phyloP scores from a whole-genome alignment of 2,113 vertebrate species.

The Hirundichthys speculiger region DNA sequence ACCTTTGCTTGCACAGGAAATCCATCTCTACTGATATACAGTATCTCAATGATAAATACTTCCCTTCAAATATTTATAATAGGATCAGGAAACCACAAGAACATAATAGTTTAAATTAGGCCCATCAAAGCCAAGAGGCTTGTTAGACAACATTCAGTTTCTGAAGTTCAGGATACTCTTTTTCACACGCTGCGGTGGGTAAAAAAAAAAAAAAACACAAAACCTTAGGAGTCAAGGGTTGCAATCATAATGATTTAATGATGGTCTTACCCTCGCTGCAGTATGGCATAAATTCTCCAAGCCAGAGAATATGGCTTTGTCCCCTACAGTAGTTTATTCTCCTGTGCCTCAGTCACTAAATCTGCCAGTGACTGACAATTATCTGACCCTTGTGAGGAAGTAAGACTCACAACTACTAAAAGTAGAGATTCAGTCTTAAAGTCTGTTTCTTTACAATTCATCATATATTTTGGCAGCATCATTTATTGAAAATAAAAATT shows the following conservation, averaged over 20 bases:
- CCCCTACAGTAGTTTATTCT: slow-evolving; percentile 70
- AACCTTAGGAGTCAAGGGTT: slow-evolving; percentile 63
- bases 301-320: slow-evolving; percentile 66
- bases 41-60: slow-evolving; percentile 83
- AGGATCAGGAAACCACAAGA: slow-evolving; percentile 75
- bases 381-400: slow-evolving; percentile 66
- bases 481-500: too few relatives aligned
- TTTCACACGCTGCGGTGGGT: slow-evolving; percentile 61
- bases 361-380: slow-evolving; percentile 69
- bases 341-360: slow-evolving; percentile 55
- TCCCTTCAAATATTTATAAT: slow-evolving; percentile 84
- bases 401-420: slow-evolving; percentile 40
- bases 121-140: slow-evolving; percentile 71
- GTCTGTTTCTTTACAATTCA: too few relatives aligned
- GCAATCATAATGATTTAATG: slow-evolving; percentile 79
- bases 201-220: slow-evolving; percentile 5
- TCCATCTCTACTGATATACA: slow-evolving; percentile 80
- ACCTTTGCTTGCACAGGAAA: slow-evolving; percentile 82
- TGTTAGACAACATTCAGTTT: slow-evolving; percentile 66
- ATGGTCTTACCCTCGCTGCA: slow-evolving; percentile 62
- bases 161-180: slow-evolving; percentile 42
- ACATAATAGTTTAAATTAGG: slow-evolving; percentile 81
- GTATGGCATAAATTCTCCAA: slow-evolving; percentile 73
- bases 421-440: background rate
- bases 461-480: too few relatives aligned